These are phyloP conservation scores for Neelides folsomi DNA, from an alignment of 2,888 invertebrate genomes.

Conservation along the genomic window DNA sequence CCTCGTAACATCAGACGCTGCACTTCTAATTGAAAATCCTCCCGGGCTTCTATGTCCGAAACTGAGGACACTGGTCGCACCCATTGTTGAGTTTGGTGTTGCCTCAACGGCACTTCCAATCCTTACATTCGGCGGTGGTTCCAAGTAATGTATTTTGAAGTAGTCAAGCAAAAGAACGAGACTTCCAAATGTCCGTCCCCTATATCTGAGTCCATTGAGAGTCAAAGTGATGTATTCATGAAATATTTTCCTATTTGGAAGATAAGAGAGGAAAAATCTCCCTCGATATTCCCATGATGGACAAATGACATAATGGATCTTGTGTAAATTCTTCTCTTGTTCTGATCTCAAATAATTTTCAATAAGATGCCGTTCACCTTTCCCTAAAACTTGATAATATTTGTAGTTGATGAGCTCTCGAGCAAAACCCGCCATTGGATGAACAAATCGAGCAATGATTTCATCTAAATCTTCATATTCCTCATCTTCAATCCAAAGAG, in stretches of 20 bases:
- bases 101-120: too few relatives aligned
- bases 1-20: too few relatives aligned
- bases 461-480: constrained; percentile 3
- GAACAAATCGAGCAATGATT: not conserved
- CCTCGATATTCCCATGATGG: not conserved
- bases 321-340: not conserved
- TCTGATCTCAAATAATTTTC: not conserved
- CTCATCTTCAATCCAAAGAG: not conserved
- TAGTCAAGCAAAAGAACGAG: not conserved
- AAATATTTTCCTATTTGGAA: not conserved
- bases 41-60: too few relatives aligned
- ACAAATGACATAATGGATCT: constrained; percentile 3
- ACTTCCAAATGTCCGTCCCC: not conserved
- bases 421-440: constrained; percentile 1
- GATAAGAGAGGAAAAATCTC: not conserved
- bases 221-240: not conserved
- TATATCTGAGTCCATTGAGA: not conserved
- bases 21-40: too few relatives aligned
- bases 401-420: not conserved
- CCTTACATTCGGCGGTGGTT: not conserved
- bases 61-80: too few relatives aligned
- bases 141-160: not conserved
- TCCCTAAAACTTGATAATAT: not conserved
- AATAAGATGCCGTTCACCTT: not conserved
- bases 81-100: too few relatives aligned